Percentiles rank a stretch among this genome's conserved stretches.
Conservation (phyloP, 2,888 invertebrate genomes). For the Podotricha telesiphe region DNA sequence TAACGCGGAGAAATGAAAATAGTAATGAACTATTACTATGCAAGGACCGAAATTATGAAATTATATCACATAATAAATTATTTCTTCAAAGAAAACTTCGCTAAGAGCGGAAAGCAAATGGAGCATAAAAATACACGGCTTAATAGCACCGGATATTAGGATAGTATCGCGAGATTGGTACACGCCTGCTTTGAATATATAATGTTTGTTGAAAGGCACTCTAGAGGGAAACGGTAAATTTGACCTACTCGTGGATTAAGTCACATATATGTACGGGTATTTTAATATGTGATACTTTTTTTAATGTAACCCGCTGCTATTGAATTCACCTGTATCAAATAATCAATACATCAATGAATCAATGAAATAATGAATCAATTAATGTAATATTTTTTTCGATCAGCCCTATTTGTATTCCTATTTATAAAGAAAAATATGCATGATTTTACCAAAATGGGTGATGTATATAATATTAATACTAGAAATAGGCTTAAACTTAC, state of each 20-base stretch:
- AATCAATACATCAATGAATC: too few species aligned
- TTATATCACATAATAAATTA: constrained; percentile 2
- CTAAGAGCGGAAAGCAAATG: not conserved
- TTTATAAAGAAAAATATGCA: too few species aligned
- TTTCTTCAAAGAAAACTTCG: not conserved
- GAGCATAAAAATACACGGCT: constrained; percentile 7
- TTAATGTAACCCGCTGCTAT: too few species aligned
- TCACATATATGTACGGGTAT: not conserved
- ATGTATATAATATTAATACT: too few species aligned
- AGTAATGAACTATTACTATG: not conserved
- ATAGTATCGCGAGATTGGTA: constrained; percentile 21
- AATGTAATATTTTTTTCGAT: too few species aligned
- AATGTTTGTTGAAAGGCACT: constrained; percentile 18
- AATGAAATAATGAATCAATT: too few species aligned
- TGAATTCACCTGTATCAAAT: too few species aligned
- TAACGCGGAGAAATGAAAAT: too few species aligned
- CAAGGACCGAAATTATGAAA: not conserved
- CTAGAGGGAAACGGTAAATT: not conserved
- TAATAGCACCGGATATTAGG: constrained; percentile 20
- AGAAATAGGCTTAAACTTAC: too few species aligned
- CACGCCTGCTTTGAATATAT: constrained; percentile 26
- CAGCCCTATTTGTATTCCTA: too few species aligned
- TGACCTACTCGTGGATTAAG: not conserved
- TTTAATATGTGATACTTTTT: not conserved
- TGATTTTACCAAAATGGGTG: too few species aligned